A percentile compares a stretch with the other conserved stretches of the same genome.
Evolutionary conservation across 2,113 vertebrate genomes (phyloP).

Genomic region (Regulus satrapa): DNA sequence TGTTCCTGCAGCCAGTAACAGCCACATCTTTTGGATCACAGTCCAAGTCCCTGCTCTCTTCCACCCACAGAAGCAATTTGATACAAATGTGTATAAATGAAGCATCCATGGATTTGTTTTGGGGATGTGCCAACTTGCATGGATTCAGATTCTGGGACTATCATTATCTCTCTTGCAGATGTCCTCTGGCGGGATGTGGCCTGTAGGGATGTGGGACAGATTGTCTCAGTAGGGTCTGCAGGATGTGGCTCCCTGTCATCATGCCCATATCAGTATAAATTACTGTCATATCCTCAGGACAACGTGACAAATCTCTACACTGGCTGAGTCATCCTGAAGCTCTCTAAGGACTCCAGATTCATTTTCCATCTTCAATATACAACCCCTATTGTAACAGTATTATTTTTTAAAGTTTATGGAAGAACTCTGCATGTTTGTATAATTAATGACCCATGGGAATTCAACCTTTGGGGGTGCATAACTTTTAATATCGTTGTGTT

Average conservation of each 20-base stretch:
- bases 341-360: conserved; percentile 10
- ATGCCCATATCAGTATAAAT: neutral
- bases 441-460: neutral
- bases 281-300: conserved; percentile 15
- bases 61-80: neutral
- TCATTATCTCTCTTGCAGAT: neutral
- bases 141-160: neutral
- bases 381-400: neutral
- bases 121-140: neutral
- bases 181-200: neutral
- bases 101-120: neutral
- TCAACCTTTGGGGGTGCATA: neutral
- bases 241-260: conserved; percentile 4
- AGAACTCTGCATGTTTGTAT: neutral
- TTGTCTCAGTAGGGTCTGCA: neutral
- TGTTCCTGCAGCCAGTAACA: rapidly evolving
- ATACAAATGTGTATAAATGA: neutral
- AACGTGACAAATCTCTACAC: neutral
- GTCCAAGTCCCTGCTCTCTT: neutral
- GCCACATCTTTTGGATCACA: neutral
- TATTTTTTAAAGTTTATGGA: neutral
- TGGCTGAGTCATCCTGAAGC: neutral
- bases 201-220: neutral
- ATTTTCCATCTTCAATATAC: neutral
- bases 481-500: neutral